These are phyloP conservation scores for Diarsia mendica DNA, from an alignment of 2,888 invertebrate species.

Conservation along the genomic window DNA sequence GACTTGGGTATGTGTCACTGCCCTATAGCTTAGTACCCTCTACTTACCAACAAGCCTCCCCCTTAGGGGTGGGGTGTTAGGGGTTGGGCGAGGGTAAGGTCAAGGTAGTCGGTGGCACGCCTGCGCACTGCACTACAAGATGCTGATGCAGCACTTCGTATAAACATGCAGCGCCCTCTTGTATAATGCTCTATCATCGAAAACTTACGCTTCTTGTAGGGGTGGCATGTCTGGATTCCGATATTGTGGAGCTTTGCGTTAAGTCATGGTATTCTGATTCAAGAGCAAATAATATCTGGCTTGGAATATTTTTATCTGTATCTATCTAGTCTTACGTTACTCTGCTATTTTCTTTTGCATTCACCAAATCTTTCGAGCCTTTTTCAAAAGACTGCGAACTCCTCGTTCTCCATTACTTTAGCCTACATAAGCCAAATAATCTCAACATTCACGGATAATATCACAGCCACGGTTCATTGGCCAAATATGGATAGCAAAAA, in stretches of 20 bases:
- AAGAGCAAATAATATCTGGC: background rate
- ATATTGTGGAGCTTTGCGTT: constrained; percentile 11
- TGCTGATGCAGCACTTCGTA: constrained; percentile 68
- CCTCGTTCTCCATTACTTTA: constrained; percentile 7
- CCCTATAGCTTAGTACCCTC: constrained; percentile 47
- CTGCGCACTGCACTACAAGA: constrained; percentile 77
- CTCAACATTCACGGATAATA: constrained; percentile 59
- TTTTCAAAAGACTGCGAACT: background rate
- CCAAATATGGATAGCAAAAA: constrained; percentile 65
- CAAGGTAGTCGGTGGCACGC: constrained; percentile 82
- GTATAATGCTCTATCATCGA: constrained; percentile 50
- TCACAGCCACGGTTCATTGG: constrained; percentile 68
- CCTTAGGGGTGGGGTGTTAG: constrained; percentile 52
- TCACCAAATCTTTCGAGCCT: background rate
- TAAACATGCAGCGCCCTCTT: constrained; percentile 52
- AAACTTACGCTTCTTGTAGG: constrained; percentile 28
- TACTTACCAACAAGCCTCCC: constrained; percentile 53
- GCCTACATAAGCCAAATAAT: constrained; percentile 38
- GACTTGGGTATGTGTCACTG: constrained; percentile 59
- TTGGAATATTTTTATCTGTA: background rate
- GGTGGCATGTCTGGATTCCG: constrained; percentile 22
- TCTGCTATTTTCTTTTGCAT: background rate
- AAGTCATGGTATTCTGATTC: constrained; percentile 14
- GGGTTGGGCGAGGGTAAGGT: constrained; percentile 79
- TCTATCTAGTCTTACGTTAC: background rate